Evolutionary conservation across 2,113 vertebrate genomes (phyloP).

Genomic region (Hiodon tergisus): DNA sequence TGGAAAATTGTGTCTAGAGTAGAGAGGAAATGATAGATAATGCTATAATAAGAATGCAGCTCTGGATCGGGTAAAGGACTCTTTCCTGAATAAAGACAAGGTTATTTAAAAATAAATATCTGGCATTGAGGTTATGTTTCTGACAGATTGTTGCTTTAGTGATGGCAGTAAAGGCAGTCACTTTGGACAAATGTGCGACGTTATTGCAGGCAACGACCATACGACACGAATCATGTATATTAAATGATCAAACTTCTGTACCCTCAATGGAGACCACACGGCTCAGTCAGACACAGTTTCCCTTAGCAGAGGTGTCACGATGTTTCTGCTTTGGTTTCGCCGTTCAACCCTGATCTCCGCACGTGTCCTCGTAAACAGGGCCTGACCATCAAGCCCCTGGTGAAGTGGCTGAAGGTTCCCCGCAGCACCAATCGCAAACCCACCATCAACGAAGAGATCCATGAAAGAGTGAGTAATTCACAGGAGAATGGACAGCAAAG

Average conservation of each 20-base stretch:
- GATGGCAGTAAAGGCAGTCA: not conserved
- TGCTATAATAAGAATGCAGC: no score
- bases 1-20: no score
- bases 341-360: no score
- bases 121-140: no score
- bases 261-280: no score
- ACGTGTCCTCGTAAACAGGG: constrained; percentile 58
- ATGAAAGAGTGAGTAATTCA: constrained; percentile 77
- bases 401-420: constrained; percentile 94
- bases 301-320: not conserved
- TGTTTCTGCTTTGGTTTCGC: not conserved
- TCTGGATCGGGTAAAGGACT: no score
- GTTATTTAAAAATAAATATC: no score
- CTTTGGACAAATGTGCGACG: not conserved
- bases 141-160: not conserved
- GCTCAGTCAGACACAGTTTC: not conserved
- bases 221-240: not conserved
- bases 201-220: not conserved
- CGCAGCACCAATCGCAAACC: constrained; percentile 87
- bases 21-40: no score
- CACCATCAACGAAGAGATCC: constrained; percentile 91
- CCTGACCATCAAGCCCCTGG: constrained; percentile 92
- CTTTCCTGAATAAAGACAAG: no score
- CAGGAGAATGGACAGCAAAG: not conserved
- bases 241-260: not conserved